These are phyloP conservation scores for Morinoia aosen DNA, from an alignment of 2,888 invertebrate genomes.

Conservation along the genomic window DNA sequence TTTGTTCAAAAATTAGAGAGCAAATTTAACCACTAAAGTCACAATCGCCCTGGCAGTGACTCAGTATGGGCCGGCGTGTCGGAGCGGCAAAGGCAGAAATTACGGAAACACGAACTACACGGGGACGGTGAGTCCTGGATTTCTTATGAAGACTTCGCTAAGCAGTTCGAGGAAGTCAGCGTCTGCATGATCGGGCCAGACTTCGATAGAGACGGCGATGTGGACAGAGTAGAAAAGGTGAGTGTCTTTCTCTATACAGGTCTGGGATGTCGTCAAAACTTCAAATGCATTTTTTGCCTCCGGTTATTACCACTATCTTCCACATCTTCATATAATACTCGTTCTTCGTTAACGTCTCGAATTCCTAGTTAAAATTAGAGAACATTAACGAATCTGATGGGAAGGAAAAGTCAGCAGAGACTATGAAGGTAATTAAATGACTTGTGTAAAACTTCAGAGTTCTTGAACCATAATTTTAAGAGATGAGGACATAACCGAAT, in stretches of 20 bases:
- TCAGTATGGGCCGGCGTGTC: constrained; percentile 72
- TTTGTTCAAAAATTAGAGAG: not conserved
- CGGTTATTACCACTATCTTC: not conserved
- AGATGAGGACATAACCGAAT: no score
- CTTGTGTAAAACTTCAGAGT: no score
- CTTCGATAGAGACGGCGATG: constrained; percentile 72
- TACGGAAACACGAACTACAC: constrained; percentile 69
- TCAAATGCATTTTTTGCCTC: not conserved
- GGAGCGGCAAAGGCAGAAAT: constrained; percentile 70
- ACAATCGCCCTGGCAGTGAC: constrained; percentile 68
- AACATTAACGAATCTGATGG: no score
- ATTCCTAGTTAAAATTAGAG: no score
- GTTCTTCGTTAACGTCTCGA: no score
- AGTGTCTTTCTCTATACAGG: not conserved
- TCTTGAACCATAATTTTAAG: no score
- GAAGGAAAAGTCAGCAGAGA: no score
- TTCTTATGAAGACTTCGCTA: constrained; percentile 72
- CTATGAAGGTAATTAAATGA: no score
- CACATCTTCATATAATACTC: no score
- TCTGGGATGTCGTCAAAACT: not conserved
- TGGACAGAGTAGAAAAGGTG: constrained; percentile 70
- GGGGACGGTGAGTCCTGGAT: constrained; percentile 75
- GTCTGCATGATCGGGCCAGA: constrained; percentile 73
- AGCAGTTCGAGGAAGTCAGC: constrained; percentile 71
- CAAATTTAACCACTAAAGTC: not conserved